phyloP scores from a whole-genome alignment of 2,797 vertebrate genomes.

The Alcedo quadribrachys region DNA sequence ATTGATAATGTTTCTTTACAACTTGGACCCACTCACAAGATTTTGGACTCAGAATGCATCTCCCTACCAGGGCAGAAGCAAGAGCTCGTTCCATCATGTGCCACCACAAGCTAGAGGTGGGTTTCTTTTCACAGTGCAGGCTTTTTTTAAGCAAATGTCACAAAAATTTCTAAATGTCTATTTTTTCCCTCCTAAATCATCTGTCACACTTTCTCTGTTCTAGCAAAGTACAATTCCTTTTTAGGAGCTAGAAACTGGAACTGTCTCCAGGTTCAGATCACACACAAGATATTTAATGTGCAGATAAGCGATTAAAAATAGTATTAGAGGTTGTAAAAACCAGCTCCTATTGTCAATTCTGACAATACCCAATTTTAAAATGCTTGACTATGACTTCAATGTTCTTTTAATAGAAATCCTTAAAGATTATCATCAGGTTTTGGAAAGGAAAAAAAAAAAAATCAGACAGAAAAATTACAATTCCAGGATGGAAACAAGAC shows the following conservation, averaged over 20 bases:
- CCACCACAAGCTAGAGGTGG: not conserved
- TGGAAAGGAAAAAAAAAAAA: not conserved
- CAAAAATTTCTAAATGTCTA: not conserved
- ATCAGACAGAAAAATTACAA: not conserved
- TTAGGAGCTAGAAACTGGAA: slow-evolving; percentile 22
- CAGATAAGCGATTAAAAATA: slow-evolving; percentile 58
- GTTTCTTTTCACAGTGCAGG: not conserved
- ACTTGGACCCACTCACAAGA: not conserved
- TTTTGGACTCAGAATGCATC: not conserved
- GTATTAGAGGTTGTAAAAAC: not conserved
- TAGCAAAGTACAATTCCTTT: slow-evolving; percentile 21
- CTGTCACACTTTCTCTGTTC: slow-evolving; percentile 7
- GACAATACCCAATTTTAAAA: slow-evolving; percentile 44
- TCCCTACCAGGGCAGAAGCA: not conserved
- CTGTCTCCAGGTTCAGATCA: slow-evolving; percentile 10
- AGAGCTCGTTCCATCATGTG: not conserved
- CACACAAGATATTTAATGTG: not conserved
- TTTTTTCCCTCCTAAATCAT: not conserved
- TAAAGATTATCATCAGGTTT: slow-evolving; percentile 39
- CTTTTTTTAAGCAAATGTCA: not conserved
- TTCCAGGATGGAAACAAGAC: not conserved
- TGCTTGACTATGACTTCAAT: slow-evolving; percentile 21
- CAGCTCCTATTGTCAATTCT: slow-evolving; percentile 43
- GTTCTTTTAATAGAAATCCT: slow-evolving; percentile 52
- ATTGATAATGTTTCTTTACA: not conserved